A percentile compares a stretch with the other conserved stretches of the same genome.
Evolutionary conservation across 2,888 invertebrate genomes (phyloP).

Genomic region (Mythimna albipuncta): DNA sequence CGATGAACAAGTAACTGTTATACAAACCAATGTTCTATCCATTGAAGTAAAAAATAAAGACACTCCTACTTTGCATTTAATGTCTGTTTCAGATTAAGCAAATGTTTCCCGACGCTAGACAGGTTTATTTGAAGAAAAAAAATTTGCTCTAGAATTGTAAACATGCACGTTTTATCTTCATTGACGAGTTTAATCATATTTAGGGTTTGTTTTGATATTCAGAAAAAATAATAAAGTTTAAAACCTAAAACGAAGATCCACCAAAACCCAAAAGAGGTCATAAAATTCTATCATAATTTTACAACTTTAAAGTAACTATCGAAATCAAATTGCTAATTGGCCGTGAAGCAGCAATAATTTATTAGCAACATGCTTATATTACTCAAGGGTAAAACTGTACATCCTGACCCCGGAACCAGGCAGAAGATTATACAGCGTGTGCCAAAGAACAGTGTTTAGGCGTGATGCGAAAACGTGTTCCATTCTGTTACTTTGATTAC

Average conservation of each 20-base stretch:
- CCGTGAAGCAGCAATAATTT: conserved; percentile 42
- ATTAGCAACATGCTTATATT: conserved; percentile 43
- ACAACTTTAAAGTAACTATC: conserved; percentile 20
- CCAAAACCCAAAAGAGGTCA: conserved; percentile 1
- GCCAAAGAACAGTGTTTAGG: conserved; percentile 57
- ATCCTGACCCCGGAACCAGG: conserved; percentile 55
- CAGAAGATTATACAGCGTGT: conserved; percentile 45
- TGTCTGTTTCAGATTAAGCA: conserved; percentile 19
- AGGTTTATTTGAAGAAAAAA: conserved; percentile 33
- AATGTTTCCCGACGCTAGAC: conserved; percentile 28
- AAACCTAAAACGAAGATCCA: background rate
- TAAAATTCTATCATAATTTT: conserved; percentile 32
- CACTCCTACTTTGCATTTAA: conserved; percentile 32
- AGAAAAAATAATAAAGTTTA: background rate
- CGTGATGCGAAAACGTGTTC: conserved; percentile 56
- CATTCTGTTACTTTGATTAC: conserved; percentile 49
- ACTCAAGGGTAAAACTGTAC: conserved; percentile 41
- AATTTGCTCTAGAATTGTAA: conserved; percentile 1
- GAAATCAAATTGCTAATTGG: conserved; percentile 47
- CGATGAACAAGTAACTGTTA: conserved; percentile 58
- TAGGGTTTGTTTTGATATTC: background rate
- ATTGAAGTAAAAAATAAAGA: conserved; percentile 41
- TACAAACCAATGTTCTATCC: conserved; percentile 37
- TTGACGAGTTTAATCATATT: conserved; percentile 1
- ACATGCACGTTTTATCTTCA: conserved; percentile 18